Evolutionary conservation across 1,140 invertebrate genomes (phyloP).

Genomic region (Whitmania pigra): DNA sequence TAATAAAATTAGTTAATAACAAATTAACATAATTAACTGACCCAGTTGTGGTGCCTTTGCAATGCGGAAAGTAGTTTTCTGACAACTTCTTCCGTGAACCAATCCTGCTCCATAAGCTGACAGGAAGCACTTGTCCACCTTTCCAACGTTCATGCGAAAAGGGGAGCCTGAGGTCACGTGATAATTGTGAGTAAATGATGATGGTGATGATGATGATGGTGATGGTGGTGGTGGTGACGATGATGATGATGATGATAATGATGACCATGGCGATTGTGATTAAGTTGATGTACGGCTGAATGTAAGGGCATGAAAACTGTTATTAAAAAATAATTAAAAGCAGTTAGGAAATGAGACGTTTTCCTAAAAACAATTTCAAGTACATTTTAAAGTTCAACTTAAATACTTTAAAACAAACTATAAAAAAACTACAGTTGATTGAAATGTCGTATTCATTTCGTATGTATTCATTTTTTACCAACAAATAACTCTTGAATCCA

Average conservation of each 20-base stretch:
- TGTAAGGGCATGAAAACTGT: not conserved
- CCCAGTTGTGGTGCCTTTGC: slow-evolving; percentile 78
- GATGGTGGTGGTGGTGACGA: slow-evolving; percentile 12
- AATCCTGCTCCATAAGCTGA: slow-evolving; percentile 74
- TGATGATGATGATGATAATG: slow-evolving; percentile 18
- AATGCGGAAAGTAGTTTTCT: slow-evolving; percentile 82
- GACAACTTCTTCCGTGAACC: slow-evolving; percentile 61
- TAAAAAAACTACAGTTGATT: not conserved
- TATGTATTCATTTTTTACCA: too few relatives aligned
- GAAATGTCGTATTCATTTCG: too few relatives aligned
- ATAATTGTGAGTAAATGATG: not conserved
- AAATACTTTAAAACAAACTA: not conserved
- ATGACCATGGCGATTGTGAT: not conserved
- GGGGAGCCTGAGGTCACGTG: slow-evolving; percentile 59
- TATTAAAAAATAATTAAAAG: not conserved
- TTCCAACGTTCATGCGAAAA: slow-evolving; percentile 89
- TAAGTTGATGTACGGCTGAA: not conserved
- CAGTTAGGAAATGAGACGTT: too few relatives aligned
- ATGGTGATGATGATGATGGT: slow-evolving; percentile 8
- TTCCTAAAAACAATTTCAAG: not conserved
- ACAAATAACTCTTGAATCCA: too few relatives aligned
- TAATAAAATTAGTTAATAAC: too few relatives aligned
- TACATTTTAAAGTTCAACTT: too few relatives aligned
- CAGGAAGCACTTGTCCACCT: slow-evolving; percentile 71
- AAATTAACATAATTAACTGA: slow-evolving; percentile 29